phyloP scores from a whole-genome alignment of 2,113 vertebrate species.

The Oryctolagus cuniculus region DNA sequence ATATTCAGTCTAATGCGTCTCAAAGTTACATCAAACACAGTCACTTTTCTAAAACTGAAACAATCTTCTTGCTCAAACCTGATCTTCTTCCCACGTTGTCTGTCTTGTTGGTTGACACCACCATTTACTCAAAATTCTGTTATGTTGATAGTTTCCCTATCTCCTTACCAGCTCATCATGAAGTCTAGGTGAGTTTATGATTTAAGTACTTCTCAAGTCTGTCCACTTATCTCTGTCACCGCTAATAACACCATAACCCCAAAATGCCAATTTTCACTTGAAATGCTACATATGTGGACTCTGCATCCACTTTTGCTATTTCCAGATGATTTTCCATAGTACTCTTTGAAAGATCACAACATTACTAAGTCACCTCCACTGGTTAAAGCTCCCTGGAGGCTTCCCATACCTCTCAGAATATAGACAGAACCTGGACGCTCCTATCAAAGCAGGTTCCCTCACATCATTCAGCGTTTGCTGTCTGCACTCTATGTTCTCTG shows the following conservation, averaged over 20 bases:
- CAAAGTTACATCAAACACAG: conserved; percentile 3
- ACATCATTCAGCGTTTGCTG: not conserved
- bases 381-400: not conserved
- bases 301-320: not conserved
- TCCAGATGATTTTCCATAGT: not conserved
- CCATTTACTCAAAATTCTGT: not conserved
- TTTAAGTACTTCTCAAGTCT: conserved; percentile 13
- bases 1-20: not conserved
- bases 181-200: not conserved
- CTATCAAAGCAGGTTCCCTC: not conserved
- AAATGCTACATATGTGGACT: not conserved
- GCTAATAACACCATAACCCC: not conserved
- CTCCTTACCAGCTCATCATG: not conserved
- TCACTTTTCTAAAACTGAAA: not conserved
- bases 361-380: not conserved
- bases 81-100: not conserved
- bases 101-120: not conserved
- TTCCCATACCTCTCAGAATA: conserved; percentile 31
- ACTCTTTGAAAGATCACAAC: not conserved
- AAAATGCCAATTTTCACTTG: not conserved
- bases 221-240: not conserved
- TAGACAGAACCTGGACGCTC: not conserved
- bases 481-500: not conserved
- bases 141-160: not conserved
- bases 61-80: not conserved